Base-by-base conservation (phyloP, 1,140 invertebrate species). In the Penaeus japonicus region DNA sequence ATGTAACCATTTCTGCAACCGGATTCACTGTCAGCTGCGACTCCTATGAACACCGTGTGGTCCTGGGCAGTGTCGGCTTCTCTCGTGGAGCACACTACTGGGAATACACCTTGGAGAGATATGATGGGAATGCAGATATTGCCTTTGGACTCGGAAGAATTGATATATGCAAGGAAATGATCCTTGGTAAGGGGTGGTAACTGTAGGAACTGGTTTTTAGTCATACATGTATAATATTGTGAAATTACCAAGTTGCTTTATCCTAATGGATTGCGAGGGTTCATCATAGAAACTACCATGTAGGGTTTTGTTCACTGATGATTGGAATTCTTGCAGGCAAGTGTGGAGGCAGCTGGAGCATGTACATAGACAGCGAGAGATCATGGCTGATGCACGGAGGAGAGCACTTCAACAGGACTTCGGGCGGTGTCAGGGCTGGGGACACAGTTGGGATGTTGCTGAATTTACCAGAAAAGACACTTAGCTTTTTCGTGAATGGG, bases 271-370 rank as follows among this genome's bases (percentile, higher is more conserved):
- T 47, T 70, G 1, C 10, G 30, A 70, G 20, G 62, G 15, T 47
- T 1, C 47, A 12, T 47, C n/a, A n/a, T n/a, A 39, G 39, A 47
- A 47, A 47, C 15, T 47, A 47, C 47, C 47, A 47, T 47, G 15
- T 47, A 47, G 10, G 5, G 47, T n/a, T n/a, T n/a, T n/a, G n/a
- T n/a, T n/a, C n/a, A n/a, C 30, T 70, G 12, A 70, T 70, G n/a
- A 70, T 70, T 7, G 10, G 47, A 47, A 47, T 47, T 47, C 84
- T 35, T 30, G 0, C 93, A 99, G 97, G 98, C 30, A 99, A 99
- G 94, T 98, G 99, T 94, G 96, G 98, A 92, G 97, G 98, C 92
- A 98, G 97, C 22, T 99, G 98, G 97, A 97, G 97, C 91, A 99
- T 99, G 98, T 99, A 99, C 93, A 98, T 99, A 91, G 98, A 99